A percentile compares a stretch with the other conserved stretches of the same genome.
Evolutionary conservation across 1,140 invertebrate species (phyloP).

Genomic region (Holcopasites calliopsidis): DNA sequence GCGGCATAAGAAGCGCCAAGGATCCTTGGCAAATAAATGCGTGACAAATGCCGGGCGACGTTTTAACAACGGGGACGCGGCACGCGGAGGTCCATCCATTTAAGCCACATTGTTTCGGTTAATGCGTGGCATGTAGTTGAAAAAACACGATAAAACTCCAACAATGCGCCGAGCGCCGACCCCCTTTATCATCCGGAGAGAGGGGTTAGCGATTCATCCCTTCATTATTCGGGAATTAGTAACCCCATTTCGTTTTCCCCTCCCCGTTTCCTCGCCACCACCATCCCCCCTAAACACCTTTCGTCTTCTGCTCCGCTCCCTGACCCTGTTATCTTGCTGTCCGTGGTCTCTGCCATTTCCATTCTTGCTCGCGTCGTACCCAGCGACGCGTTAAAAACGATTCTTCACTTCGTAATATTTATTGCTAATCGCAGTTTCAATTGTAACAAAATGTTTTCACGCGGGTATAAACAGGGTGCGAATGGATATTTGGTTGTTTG

Average conservation of each 20-base stretch:
- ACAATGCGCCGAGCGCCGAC: slow-evolving; percentile 41
- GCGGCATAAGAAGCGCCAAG: neutral
- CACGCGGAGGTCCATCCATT: slow-evolving; percentile 42
- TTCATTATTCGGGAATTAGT: slow-evolving; percentile 79
- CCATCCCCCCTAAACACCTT: too few relatives aligned
- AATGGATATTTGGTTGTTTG: too few relatives aligned
- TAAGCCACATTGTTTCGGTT: slow-evolving; percentile 58
- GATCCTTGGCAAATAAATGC: slow-evolving; percentile 31
- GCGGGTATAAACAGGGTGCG: too few relatives aligned
- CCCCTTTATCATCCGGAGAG: slow-evolving; percentile 56
- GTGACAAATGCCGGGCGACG: slow-evolving; percentile 25
- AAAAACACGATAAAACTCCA: slow-evolving; percentile 70
- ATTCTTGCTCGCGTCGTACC: slow-evolving; percentile 40
- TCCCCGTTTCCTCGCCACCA: slow-evolving; percentile 13
- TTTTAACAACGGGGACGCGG: slow-evolving; percentile 15
- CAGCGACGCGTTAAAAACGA: slow-evolving; percentile 47
- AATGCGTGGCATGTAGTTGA: slow-evolving; percentile 60
- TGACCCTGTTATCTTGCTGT: slow-evolving; percentile 62
- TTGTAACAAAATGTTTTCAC: too few relatives aligned
- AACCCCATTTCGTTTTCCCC: slow-evolving; percentile 72
- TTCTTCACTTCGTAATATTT: slow-evolving; percentile 10
- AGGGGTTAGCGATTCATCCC: slow-evolving; percentile 74
- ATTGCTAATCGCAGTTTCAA: too few relatives aligned
- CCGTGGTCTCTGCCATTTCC: slow-evolving; percentile 41
- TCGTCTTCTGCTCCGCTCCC: slow-evolving; percentile 50